Conservation (phyloP, 2,888 invertebrate genomes). For the Pseudanteris insignis region DNA sequence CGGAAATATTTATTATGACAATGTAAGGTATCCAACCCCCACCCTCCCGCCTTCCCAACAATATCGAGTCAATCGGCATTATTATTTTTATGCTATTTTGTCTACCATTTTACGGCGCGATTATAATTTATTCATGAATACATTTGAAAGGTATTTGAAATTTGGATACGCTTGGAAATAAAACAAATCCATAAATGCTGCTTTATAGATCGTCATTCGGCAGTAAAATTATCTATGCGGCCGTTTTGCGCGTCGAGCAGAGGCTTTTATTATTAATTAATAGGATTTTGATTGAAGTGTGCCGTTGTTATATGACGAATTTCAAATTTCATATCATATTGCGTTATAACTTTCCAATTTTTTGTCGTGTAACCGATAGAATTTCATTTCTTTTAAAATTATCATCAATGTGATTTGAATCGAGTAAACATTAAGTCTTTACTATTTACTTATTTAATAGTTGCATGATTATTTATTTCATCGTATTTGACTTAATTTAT, state of each 20-base stretch:
- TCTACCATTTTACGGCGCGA: constrained; percentile 19
- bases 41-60: no score
- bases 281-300: no score
- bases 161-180: constrained; percentile 6
- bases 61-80: constrained; percentile 7
- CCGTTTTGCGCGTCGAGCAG: neutral
- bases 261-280: neutral
- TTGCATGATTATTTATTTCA: no score
- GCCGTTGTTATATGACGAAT: no score
- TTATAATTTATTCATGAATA: constrained; percentile 34
- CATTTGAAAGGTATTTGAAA: constrained; percentile 29
- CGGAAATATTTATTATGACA: constrained; percentile 20
- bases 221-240: neutral
- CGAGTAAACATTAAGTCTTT: no score
- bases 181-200: constrained; percentile 8
- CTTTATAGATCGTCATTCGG: constrained; percentile 20
- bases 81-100: constrained; percentile 30
- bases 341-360: no score
- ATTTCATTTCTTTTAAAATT: no score
- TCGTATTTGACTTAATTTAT: no score
- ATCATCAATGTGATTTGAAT: no score
- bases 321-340: no score
- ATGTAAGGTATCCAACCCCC: constrained; percentile 7
- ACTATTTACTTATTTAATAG: no score
- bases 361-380: no score